Evolutionary conservation across 1,140 invertebrate genomes (phyloP).

Genomic region (Plutomurus gul): DNA sequence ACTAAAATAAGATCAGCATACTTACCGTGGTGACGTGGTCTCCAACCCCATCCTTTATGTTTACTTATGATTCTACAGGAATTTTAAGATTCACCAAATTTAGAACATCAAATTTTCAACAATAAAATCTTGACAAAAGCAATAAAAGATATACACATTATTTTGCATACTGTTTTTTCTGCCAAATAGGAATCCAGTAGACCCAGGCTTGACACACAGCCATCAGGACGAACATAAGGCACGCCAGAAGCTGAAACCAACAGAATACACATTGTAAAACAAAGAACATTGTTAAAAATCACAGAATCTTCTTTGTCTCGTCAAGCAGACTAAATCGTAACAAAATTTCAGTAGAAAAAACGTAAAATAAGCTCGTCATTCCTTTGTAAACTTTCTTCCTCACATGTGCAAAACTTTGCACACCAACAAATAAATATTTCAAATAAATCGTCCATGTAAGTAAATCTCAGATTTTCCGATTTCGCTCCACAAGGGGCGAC

Average conservation of each 20-base stretch:
- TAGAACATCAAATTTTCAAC: neutral
- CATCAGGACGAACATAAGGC: neutral
- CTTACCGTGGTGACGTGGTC: neutral
- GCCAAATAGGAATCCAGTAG: neutral
- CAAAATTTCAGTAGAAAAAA: too few species aligned
- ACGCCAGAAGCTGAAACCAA: constrained; percentile 4
- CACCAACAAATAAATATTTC: too few species aligned
- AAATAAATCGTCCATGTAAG: too few species aligned
- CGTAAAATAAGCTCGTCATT: too few species aligned
- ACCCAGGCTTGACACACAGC: neutral
- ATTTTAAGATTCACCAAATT: neutral
- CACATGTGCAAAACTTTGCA: too few species aligned
- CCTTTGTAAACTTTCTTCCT: too few species aligned
- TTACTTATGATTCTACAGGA: neutral
- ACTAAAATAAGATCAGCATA: too few species aligned
- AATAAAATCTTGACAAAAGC: neutral
- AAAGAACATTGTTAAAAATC: neutral
- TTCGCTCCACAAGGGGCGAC: too few species aligned
- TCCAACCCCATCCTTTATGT: neutral
- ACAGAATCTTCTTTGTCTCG: neutral
- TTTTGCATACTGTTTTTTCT: neutral
- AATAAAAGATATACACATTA: too few species aligned
- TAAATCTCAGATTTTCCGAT: too few species aligned
- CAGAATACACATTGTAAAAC: too few species aligned
- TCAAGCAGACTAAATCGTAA: too few species aligned